These are phyloP conservation scores for Cyprinus carpio DNA, from an alignment of 2,113 vertebrate species.

Conservation along the genomic window DNA sequence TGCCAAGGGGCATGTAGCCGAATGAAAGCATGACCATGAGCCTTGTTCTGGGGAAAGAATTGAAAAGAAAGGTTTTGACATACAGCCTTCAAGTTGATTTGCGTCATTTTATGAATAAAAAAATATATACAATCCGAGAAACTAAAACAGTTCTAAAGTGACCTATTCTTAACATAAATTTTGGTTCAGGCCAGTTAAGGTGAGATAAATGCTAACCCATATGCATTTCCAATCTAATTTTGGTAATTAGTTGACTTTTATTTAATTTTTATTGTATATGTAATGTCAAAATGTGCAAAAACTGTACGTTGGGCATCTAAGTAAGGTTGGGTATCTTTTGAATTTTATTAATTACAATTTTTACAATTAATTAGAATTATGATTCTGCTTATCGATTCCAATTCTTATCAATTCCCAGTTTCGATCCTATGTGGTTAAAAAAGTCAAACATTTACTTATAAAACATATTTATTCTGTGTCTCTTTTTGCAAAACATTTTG, in stretches of 20 bases:
- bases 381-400: no score
- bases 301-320: no score
- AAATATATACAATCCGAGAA: neutral
- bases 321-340: no score
- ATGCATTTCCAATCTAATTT: neutral
- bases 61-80: neutral
- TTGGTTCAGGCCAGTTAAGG: neutral
- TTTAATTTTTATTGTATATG: neutral
- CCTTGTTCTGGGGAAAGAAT: constrained; percentile 65
- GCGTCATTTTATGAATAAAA: neutral
- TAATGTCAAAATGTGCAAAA: neutral
- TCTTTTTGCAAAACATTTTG: no score
- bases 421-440: no score
- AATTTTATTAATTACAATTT: no score
- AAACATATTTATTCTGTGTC: no score
- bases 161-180: neutral
- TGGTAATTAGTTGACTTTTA: neutral
- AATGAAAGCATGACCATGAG: constrained; percentile 86
- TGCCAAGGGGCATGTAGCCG: constrained; percentile 95
- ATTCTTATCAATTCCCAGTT: no score
- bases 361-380: no score
- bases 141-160: no score
- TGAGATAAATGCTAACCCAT: neutral
- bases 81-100: neutral
- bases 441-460: no score